phyloP scores from a whole-genome alignment of 2,888 invertebrate genomes.

The Brachypalpus laphriformis region DNA sequence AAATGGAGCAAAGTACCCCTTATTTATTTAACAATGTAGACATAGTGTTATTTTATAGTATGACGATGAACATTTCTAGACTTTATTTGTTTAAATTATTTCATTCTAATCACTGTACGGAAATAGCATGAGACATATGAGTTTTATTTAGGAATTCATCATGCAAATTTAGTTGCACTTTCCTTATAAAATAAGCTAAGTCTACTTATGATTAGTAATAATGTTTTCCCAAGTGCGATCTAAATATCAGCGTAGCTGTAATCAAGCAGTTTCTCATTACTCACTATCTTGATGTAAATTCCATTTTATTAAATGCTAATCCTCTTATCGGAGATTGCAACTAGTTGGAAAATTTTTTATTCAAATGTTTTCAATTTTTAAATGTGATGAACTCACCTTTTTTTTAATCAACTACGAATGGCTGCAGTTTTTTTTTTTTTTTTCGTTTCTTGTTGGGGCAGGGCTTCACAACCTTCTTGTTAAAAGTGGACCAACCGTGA shows the following conservation, averaged over 20 bases:
- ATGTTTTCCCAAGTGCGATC: neutral
- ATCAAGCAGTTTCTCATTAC: neutral
- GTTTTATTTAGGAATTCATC: neutral
- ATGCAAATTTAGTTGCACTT: neutral
- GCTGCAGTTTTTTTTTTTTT: neutral
- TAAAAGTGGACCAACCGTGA: no score
- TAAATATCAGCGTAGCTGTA: neutral
- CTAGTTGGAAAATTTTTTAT: neutral
- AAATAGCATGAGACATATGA: neutral
- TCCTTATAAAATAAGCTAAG: neutral
- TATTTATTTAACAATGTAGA: neutral
- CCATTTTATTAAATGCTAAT: neutral
- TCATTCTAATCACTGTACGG: neutral
- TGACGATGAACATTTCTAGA: neutral
- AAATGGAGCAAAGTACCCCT: neutral
- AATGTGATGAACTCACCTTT: neutral
- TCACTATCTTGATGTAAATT: neutral
- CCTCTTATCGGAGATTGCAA: neutral
- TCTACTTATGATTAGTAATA: neutral
- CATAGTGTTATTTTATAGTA: neutral
- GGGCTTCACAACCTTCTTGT: neutral
- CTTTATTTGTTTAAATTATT: neutral
- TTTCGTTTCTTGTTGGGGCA: neutral
- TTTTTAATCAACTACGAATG: neutral
- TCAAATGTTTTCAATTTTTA: neutral